A percentile compares a stretch with the other conserved stretches of the same genome.
These are phyloP conservation scores for Alsophila aescularia DNA, from an alignment of 2,888 invertebrate species.

Conservation along the genomic window DNA sequence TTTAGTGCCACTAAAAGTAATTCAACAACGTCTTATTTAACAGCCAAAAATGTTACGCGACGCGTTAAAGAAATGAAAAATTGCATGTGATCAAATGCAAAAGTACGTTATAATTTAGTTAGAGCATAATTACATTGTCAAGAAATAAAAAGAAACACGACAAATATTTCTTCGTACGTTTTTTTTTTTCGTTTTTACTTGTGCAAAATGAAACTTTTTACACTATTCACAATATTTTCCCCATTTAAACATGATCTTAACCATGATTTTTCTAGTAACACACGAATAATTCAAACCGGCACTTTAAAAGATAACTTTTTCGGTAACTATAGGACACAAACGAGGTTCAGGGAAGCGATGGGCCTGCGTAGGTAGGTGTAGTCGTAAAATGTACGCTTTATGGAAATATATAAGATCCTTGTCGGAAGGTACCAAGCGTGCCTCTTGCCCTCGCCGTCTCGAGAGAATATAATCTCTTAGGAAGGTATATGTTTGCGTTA, in stretches of 20 bases:
- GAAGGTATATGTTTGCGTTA: conserved; percentile 41
- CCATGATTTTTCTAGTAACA: no score
- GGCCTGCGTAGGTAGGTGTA: conserved; percentile 51
- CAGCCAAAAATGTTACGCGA: conserved; percentile 21
- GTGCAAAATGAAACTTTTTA: no score
- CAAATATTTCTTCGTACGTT: no score
- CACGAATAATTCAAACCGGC: no score
- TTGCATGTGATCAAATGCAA: conserved; percentile 14
- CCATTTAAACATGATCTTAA: no score
- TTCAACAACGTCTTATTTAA: conserved; percentile 35
- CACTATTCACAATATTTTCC: no score
- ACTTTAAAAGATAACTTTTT: background rate
- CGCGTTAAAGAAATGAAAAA: conserved; percentile 19
- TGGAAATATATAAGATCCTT: conserved; percentile 79
- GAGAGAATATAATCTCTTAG: conserved; percentile 61
- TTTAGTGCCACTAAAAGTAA: conserved; percentile 36
- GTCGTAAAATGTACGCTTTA: conserved; percentile 74
- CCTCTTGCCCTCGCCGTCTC: conserved; percentile 52
- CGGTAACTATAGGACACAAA: conserved; percentile 7
- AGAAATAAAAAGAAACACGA: no score
- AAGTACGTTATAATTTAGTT: background rate
- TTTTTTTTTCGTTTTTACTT: no score
- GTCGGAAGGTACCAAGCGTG: conserved; percentile 59
- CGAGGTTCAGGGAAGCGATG: background rate
- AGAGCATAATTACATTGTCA: background rate